These are phyloP conservation scores for Perca flavescens DNA, from an alignment of 2,113 vertebrate genomes.

Conservation along the genomic window DNA sequence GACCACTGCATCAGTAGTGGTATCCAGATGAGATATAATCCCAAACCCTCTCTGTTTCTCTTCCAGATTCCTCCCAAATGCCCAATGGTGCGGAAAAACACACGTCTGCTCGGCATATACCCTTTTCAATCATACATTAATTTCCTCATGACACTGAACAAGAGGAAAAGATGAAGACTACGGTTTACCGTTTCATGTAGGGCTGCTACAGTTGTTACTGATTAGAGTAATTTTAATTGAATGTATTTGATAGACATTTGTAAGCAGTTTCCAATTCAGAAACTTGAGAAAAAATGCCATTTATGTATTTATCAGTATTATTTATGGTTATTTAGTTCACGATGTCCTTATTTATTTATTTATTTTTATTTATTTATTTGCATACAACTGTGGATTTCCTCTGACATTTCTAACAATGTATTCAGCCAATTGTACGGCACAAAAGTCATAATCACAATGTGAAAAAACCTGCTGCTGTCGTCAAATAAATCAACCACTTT, in stretches of 20 bases:
- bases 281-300: neutral
- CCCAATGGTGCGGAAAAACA: fast-evolving
- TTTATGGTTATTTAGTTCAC: conserved; percentile 47
- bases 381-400: neutral
- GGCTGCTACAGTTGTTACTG: neutral
- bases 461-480: conserved; percentile 25
- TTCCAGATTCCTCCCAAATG: neutral
- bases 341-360: conserved; percentile 46
- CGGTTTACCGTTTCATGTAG: neutral
- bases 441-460: conserved; percentile 37
- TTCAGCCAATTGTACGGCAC: neutral
- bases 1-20: neutral
- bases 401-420: neutral
- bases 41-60: conserved; percentile 10
- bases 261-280: neutral
- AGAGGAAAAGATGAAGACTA: neutral
- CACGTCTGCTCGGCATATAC: fast-evolving
- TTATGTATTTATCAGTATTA: conserved; percentile 22
- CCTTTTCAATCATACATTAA: fast-evolving
- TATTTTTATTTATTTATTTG: conserved; percentile 57
- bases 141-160: conserved; percentile 8
- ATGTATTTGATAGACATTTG: neutral
- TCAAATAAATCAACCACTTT: conserved; percentile 49
- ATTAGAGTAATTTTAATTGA: neutral
- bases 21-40: neutral